phyloP scores from a whole-genome alignment of 2,888 invertebrate species.

The Notodonta ziczac region DNA sequence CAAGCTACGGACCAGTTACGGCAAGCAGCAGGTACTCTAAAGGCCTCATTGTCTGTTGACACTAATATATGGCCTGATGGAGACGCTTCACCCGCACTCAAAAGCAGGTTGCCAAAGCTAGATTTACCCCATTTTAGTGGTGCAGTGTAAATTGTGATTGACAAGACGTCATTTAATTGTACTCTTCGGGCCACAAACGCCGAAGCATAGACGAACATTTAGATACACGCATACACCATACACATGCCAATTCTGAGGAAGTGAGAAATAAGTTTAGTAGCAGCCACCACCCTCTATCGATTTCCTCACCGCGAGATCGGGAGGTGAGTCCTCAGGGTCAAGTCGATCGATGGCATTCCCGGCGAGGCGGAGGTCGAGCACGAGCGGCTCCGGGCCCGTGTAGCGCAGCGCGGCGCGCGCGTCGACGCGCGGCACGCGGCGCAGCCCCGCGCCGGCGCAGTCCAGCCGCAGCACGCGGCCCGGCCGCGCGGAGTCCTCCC shows the following conservation, averaged over 20 bases:
- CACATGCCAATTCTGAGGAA: too few species aligned
- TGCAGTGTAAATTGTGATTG: too few species aligned
- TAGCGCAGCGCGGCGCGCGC: background rate
- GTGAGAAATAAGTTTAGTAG: too few species aligned
- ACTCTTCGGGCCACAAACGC: too few species aligned
- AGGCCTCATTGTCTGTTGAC: background rate
- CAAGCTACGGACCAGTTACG: background rate
- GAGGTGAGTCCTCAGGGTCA: background rate
- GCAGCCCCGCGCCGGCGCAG: background rate
- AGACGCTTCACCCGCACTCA: constrained; percentile 1
- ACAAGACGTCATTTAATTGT: too few species aligned
- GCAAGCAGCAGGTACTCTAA: background rate
- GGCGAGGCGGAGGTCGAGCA: background rate
- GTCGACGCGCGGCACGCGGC: background rate
- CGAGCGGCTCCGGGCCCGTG: background rate
- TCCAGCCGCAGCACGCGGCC: constrained; percentile 1
- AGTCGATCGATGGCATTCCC: background rate
- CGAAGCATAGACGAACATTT: too few species aligned
- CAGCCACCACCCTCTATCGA: background rate
- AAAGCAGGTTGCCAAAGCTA: background rate
- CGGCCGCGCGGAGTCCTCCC: background rate
- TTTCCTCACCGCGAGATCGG: background rate
- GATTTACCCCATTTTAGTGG: constrained; percentile 3
- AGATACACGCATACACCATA: too few species aligned
- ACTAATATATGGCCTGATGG: background rate